phyloP scores from a whole-genome alignment of 2,888 invertebrate species.

The Megastigmus dorsalis region DNA sequence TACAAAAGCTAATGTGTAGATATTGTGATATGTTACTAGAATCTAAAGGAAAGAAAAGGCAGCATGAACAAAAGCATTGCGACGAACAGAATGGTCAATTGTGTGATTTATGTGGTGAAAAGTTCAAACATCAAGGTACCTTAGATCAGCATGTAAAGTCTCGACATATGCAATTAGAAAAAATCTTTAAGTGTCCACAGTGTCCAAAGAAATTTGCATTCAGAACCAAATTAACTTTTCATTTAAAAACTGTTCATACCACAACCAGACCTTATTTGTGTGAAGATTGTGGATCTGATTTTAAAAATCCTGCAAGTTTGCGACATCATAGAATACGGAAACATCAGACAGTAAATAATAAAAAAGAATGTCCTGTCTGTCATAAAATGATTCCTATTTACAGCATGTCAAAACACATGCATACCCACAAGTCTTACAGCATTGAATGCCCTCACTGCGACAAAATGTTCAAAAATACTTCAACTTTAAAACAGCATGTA shows the following conservation, averaged over 20 bases:
- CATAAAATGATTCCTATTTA: slow-evolving; percentile 71
- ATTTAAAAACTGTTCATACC: slow-evolving; percentile 71
- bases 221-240: slow-evolving; percentile 71
- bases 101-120: slow-evolving; percentile 71
- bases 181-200: slow-evolving; percentile 70
- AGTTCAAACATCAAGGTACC: slow-evolving; percentile 72
- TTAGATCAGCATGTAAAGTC: slow-evolving; percentile 72
- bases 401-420: slow-evolving; percentile 73
- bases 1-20: slow-evolving; percentile 68
- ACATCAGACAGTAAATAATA: slow-evolving; percentile 69
- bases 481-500: slow-evolving; percentile 71
- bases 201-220: slow-evolving; percentile 72
- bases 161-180: slow-evolving; percentile 71
- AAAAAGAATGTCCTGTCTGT: slow-evolving; percentile 70
- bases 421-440: slow-evolving; percentile 71
- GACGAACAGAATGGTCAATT: slow-evolving; percentile 69
- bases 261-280: slow-evolving; percentile 69
- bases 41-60: slow-evolving; percentile 71
- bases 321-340: slow-evolving; percentile 72
- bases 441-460: slow-evolving; percentile 72
- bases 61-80: slow-evolving; percentile 72
- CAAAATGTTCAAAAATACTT: slow-evolving; percentile 73
- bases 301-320: slow-evolving; percentile 72
- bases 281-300: slow-evolving; percentile 72
- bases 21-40: slow-evolving; percentile 68